Evolutionary conservation across 2,888 invertebrate genomes (phyloP).

Genomic region (Carpatolechia fugitivella): DNA sequence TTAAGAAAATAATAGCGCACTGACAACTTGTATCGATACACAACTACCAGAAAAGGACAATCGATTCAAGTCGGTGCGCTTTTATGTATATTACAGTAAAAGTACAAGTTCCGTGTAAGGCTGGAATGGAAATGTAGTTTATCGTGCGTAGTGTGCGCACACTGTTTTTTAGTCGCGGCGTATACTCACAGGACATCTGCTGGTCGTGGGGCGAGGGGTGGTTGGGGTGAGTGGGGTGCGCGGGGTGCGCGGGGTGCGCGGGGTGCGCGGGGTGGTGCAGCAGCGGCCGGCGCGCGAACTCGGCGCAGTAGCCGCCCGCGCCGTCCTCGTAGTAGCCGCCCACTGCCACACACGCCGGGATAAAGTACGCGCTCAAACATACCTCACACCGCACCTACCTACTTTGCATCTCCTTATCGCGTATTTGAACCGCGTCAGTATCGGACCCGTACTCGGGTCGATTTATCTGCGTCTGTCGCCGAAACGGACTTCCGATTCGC

Average conservation of each 20-base stretch:
- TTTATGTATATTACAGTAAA: too few species aligned
- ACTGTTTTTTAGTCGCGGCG: slow-evolving; percentile 16
- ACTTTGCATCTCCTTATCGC: too few species aligned
- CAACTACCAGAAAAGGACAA: too few species aligned
- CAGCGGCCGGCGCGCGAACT: slow-evolving; percentile 50
- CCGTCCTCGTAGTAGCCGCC: slow-evolving; percentile 74
- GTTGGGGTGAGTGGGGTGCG: slow-evolving; percentile 39
- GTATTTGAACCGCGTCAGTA: too few species aligned
- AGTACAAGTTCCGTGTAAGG: too few species aligned
- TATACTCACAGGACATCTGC: slow-evolving; percentile 64
- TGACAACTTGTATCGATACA: too few species aligned
- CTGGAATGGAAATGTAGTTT: too few species aligned
- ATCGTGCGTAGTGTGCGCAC: not conserved
- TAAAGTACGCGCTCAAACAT: slow-evolving; percentile 32
- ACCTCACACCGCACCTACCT: slow-evolving; percentile 51
- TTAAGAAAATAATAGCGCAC: too few species aligned
- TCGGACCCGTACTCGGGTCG: too few species aligned
- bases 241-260: slow-evolving; percentile 38
- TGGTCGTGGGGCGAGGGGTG: slow-evolving; percentile 48
- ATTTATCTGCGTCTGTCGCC: too few species aligned
- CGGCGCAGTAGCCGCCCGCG: slow-evolving; percentile 60
- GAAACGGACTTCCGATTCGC: too few species aligned
- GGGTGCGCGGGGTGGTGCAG: slow-evolving; percentile 37
- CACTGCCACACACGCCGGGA: slow-evolving; percentile 74
- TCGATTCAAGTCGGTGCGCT: too few species aligned